These are phyloP conservation scores for Sitta carolinensis DNA, from an alignment of 2,797 vertebrate species.

Conservation along the genomic window DNA sequence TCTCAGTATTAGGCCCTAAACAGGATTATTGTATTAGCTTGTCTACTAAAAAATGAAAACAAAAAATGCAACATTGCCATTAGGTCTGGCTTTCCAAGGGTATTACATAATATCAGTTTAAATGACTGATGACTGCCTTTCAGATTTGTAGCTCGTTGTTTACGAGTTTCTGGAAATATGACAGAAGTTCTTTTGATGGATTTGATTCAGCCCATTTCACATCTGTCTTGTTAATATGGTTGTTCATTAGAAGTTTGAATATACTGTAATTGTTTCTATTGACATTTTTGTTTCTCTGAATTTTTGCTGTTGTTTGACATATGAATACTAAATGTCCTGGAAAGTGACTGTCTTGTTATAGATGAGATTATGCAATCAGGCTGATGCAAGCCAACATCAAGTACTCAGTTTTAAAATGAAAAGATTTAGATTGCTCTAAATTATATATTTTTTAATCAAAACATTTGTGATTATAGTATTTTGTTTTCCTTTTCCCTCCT, in stretches of 20 bases:
- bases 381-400: constrained; percentile 9
- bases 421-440: constrained; percentile 37
- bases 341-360: constrained; percentile 10
- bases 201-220: constrained; percentile 49
- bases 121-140: constrained; percentile 25
- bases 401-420: constrained; percentile 28
- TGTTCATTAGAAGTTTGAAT: constrained; percentile 51
- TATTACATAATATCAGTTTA: not conserved
- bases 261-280: constrained; percentile 45
- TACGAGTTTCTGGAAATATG: constrained; percentile 28
- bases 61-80: not conserved
- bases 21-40: not conserved
- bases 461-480: constrained; percentile 33
- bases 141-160: constrained; percentile 35
- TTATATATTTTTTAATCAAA: constrained; percentile 37
- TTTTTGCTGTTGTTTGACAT: constrained; percentile 22
- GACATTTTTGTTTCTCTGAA: constrained; percentile 32
- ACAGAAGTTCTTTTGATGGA: constrained; percentile 29
- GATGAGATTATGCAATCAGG: constrained; percentile 30
- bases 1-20: not conserved
- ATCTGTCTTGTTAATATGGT: constrained; percentile 32
- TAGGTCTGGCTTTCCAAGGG: not conserved
- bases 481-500: constrained; percentile 51
- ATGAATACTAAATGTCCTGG: constrained; percentile 12
- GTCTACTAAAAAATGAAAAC: not conserved